Conservation (phyloP, 2,888 invertebrate genomes). For the Athrips mouffetella region DNA sequence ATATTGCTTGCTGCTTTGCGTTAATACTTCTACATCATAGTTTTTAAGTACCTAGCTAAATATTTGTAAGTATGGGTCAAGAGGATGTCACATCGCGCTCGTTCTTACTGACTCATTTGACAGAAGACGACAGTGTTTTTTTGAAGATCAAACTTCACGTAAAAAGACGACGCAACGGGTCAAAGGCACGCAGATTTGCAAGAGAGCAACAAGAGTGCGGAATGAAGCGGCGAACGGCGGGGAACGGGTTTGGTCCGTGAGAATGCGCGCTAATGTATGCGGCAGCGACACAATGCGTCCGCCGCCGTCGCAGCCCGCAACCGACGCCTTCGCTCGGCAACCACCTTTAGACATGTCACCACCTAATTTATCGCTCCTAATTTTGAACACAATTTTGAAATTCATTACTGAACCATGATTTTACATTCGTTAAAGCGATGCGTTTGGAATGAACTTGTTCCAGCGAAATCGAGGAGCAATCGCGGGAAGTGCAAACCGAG, state of each 20-base stretch:
- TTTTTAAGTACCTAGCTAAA: too few species aligned
- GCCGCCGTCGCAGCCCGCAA: conserved; percentile 27
- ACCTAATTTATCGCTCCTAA: conserved; percentile 29
- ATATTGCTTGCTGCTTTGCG: conserved; percentile 14
- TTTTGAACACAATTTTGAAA: conserved; percentile 23
- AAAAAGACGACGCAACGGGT: conserved; percentile 31
- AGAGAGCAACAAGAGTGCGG: conserved; percentile 52
- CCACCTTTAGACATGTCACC: conserved; percentile 40
- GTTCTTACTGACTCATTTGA: conserved; percentile 41
- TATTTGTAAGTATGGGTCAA: conserved; percentile 17
- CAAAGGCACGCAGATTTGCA: conserved; percentile 52
- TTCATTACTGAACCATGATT: conserved; percentile 24
- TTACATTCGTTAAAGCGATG: conserved; percentile 14
- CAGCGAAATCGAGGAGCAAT: background rate
- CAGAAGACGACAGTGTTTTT: conserved; percentile 50
- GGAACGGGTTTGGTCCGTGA: conserved; percentile 61
- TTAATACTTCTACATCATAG: conserved; percentile 21
- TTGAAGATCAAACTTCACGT: conserved; percentile 47
- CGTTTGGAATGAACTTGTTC: conserved; percentile 18
- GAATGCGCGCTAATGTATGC: conserved; percentile 63
- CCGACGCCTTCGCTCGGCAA: conserved; percentile 10
- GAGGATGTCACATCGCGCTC: conserved; percentile 14
- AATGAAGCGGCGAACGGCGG: conserved; percentile 35
- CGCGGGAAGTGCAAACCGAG: background rate
- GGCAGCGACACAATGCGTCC: conserved; percentile 49